Conservation (phyloP, 2,888 invertebrate species). For the Drosophila multiciliata region DNA sequence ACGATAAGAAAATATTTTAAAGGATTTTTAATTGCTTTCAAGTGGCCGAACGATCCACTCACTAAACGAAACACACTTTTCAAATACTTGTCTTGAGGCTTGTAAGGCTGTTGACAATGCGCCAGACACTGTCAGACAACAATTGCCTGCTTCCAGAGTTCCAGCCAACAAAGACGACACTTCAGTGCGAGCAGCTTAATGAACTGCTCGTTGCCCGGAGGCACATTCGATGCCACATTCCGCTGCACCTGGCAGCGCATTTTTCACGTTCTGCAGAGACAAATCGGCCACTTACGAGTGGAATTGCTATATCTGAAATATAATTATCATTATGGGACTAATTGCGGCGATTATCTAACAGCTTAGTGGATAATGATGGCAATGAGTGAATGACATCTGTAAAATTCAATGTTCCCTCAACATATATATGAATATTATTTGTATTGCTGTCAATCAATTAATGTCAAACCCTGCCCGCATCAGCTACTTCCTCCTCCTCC, state of each 20-base stretch:
- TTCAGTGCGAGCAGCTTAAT: constrained; percentile 44
- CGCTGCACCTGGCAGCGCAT: constrained; percentile 46
- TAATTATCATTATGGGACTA: constrained; percentile 69
- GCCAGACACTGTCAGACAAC: not conserved
- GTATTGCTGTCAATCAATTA: constrained; percentile 45
- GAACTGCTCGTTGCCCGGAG: constrained; percentile 27
- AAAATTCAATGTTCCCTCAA: constrained; percentile 31
- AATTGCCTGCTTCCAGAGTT: constrained; percentile 9
- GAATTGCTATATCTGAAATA: constrained; percentile 32
- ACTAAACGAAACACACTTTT: constrained; percentile 41
- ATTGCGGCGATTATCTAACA: constrained; percentile 71
- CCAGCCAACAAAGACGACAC: constrained; percentile 21
- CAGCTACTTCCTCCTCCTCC: not conserved
- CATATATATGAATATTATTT: constrained; percentile 23
- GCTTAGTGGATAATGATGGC: constrained; percentile 37
- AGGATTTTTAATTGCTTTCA: constrained; percentile 79
- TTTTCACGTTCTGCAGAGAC: constrained; percentile 45
- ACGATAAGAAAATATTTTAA: constrained; percentile 76
- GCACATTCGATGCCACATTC: constrained; percentile 33
- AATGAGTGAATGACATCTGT: constrained; percentile 19
- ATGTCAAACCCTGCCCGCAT: constrained; percentile 49
- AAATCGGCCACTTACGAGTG: constrained; percentile 46
- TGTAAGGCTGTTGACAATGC: constrained; percentile 48
- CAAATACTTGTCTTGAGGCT: constrained; percentile 32
- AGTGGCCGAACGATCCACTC: constrained; percentile 63